Evolutionary conservation across 1,140 invertebrate species (phyloP).

Genomic region (Drosophila mauritiana): DNA sequence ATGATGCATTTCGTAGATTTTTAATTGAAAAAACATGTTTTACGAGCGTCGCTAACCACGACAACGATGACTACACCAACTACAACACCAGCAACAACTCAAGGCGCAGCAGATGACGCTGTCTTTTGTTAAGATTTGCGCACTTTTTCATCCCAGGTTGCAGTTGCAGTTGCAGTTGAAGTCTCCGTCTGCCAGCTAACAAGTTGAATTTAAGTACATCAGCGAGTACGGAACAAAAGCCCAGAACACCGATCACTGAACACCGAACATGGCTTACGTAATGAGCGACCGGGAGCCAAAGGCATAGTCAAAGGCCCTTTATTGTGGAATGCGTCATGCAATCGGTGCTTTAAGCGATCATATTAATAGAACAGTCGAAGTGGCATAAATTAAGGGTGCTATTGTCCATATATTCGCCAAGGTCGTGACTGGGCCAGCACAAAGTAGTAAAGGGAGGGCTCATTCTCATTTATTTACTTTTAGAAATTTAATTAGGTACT

Average conservation of each 20-base stretch:
- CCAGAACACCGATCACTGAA: not conserved
- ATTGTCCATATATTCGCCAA: not conserved
- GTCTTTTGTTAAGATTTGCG: slow-evolving; percentile 74
- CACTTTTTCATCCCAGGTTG: slow-evolving; percentile 52
- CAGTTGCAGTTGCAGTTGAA: not conserved
- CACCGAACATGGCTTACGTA: slow-evolving; percentile 41
- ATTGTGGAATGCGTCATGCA: slow-evolving; percentile 41
- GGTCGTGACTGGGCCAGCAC: slow-evolving; percentile 2
- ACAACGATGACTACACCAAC: slow-evolving; percentile 62
- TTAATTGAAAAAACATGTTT: slow-evolving; percentile 84
- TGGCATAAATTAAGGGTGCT: slow-evolving; percentile 12
- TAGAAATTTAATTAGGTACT: not conserved
- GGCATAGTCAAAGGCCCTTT: slow-evolving; percentile 10
- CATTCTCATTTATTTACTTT: not conserved
- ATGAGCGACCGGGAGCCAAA: slow-evolving; percentile 17
- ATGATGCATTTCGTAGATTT: slow-evolving; percentile 78
- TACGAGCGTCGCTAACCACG: slow-evolving; percentile 78
- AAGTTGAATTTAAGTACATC: slow-evolving; percentile 65
- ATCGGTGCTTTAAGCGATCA: slow-evolving; percentile 16
- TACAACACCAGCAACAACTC: slow-evolving; percentile 40
- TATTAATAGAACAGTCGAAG: slow-evolving; percentile 18
- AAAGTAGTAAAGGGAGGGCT: not conserved
- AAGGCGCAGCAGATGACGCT: slow-evolving; percentile 77
- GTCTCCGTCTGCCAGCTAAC: slow-evolving; percentile 40
- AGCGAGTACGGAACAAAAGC: slow-evolving; percentile 16